A percentile compares a stretch with the other conserved stretches of the same genome.
Evolutionary conservation across 2,888 invertebrate species (phyloP).

Genomic region (Aricia artaxerxes): DNA sequence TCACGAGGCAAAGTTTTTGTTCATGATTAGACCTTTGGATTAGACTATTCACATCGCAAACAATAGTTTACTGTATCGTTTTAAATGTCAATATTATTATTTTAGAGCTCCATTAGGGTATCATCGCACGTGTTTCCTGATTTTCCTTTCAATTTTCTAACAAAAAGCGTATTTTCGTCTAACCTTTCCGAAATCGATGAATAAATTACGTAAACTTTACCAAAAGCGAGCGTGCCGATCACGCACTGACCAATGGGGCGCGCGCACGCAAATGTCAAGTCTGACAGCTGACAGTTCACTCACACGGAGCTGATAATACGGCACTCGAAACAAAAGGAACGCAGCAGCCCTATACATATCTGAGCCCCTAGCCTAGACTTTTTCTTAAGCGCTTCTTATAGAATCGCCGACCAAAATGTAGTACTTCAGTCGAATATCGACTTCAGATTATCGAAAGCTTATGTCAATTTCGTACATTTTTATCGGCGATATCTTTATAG

Average conservation of each 20-base stretch:
- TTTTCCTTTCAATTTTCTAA: background rate
- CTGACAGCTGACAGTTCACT: constrained; percentile 42
- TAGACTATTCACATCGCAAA: background rate
- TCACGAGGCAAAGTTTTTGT: background rate
- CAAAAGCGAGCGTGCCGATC: constrained; percentile 48
- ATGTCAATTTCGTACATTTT: too few species aligned
- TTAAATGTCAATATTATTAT: background rate
- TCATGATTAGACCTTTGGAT: background rate
- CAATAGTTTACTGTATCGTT: background rate
- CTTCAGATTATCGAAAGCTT: too few species aligned
- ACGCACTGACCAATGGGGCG: constrained; percentile 63
- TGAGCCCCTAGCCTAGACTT: background rate
- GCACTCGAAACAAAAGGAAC: background rate
- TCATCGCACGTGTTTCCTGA: background rate
- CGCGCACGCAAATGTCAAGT: constrained; percentile 73
- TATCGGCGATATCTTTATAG: too few species aligned
- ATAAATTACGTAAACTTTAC: constrained; percentile 43
- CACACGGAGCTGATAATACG: constrained; percentile 50
- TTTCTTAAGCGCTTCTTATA: too few species aligned
- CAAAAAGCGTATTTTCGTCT: constrained; percentile 27
- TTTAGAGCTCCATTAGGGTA: background rate
- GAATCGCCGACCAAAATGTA: too few species aligned
- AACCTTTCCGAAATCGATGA: constrained; percentile 44
- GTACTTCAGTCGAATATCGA: too few species aligned
- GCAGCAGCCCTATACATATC: constrained; percentile 19